Evolutionary conservation across 64 coral and sea anemone species (phyloP).

Genomic region (Astreopora myriophthalma): DNA sequence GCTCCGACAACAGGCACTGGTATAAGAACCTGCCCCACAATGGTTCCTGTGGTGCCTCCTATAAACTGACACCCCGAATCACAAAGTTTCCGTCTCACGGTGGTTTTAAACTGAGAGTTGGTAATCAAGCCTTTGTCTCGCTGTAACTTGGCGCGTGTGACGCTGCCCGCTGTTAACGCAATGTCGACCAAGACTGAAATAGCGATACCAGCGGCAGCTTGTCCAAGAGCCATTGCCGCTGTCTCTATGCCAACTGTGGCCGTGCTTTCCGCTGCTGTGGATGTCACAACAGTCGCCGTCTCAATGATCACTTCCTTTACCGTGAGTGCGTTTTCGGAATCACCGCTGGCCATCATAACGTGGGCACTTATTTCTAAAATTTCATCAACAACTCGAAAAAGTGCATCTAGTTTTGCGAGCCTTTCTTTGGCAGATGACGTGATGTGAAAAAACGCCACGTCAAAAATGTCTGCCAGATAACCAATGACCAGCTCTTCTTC

Average conservation of each 20-base stretch:
- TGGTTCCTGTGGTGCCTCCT: slow-evolving; percentile 95
- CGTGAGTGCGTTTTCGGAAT: slow-evolving; percentile 57
- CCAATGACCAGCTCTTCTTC: slow-evolving; percentile 71
- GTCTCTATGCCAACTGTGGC: slow-evolving; percentile 99
- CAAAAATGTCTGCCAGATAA: slow-evolving; percentile 52
- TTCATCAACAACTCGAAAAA: slow-evolving; percentile 88
- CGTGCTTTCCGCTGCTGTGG: slow-evolving; percentile 95
- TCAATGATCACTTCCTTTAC: slow-evolving; percentile 94
- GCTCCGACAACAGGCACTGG: slow-evolving; percentile 98
- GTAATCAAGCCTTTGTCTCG: slow-evolving; percentile 87
- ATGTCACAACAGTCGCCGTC: slow-evolving; percentile 90
- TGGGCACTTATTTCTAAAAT: slow-evolving; percentile 76
- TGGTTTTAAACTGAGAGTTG: slow-evolving; percentile 81
- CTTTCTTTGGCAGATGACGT: slow-evolving; percentile 56
- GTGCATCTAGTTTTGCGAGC: slow-evolving; percentile 47
- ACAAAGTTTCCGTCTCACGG: slow-evolving; percentile 78
- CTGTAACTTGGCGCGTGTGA: slow-evolving; percentile 87
- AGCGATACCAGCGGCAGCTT: slow-evolving; percentile 93
- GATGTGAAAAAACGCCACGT: slow-evolving; percentile 59
- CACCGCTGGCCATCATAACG: slow-evolving; percentile 53
- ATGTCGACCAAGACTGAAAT: slow-evolving; percentile 92
- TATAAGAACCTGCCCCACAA: slow-evolving; percentile 96
- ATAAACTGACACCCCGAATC: slow-evolving; percentile 97
- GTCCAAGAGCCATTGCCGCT: slow-evolving; percentile 91
- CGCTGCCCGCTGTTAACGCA: slow-evolving; percentile 89